These are phyloP conservation scores for Drosophila koepferae DNA, from an alignment of 2,888 invertebrate genomes.

Conservation along the genomic window DNA sequence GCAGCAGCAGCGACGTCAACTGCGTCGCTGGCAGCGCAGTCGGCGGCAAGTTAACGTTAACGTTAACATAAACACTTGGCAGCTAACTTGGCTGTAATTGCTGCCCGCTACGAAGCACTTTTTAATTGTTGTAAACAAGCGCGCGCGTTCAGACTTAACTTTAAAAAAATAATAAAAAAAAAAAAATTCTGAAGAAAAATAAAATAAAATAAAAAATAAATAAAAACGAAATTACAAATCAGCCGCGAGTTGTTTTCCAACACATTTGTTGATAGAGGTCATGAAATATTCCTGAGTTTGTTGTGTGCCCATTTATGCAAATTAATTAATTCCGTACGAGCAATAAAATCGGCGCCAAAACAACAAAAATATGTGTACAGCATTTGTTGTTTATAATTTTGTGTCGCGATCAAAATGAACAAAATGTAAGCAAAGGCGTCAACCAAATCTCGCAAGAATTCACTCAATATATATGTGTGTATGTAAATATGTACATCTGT, in stretches of 20 bases:
- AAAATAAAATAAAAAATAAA: background rate
- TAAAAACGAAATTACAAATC: conserved; percentile 16
- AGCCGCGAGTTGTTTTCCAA: conserved; percentile 58
- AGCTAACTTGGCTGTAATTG: conserved; percentile 78
- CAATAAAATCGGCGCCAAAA: conserved; percentile 48
- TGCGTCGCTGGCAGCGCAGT: conserved; percentile 25
- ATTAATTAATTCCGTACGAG: conserved; percentile 34
- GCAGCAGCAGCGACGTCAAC: conserved; percentile 10
- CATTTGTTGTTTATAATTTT: conserved; percentile 29
- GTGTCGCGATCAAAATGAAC: conserved; percentile 13
- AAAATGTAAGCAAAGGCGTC: conserved; percentile 30
- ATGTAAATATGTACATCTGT: background rate
- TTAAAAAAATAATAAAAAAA: conserved; percentile 12
- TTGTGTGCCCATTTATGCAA: conserved; percentile 33
- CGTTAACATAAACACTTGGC: conserved; percentile 46
- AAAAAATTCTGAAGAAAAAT: background rate
- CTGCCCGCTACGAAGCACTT: conserved; percentile 64
- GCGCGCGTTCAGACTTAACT: conserved; percentile 70
- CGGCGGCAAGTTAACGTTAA: conserved; percentile 46
- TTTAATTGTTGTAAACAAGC: conserved; percentile 82
- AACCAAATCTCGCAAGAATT: conserved; percentile 1
- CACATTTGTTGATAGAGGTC: conserved; percentile 52
- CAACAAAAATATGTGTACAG: conserved; percentile 1
- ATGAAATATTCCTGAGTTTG: conserved; percentile 42
- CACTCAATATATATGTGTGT: background rate